Evolutionary conservation across 2,888 invertebrate genomes (phyloP).

Genomic region (Macrophya alboannulata): DNA sequence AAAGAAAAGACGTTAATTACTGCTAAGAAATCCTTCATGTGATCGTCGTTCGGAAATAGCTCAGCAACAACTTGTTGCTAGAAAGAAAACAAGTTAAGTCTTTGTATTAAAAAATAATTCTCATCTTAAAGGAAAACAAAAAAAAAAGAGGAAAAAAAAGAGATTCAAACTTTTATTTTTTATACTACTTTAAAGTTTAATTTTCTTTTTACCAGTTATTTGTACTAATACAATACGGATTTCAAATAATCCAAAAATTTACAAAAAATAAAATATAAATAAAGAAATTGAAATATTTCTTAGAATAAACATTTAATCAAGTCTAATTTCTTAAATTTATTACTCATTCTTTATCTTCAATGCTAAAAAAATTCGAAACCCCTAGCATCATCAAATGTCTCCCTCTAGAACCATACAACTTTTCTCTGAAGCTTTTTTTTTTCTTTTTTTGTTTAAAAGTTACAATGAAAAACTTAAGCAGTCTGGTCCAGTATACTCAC

Average conservation of each 20-base stretch:
- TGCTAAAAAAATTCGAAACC: background rate
- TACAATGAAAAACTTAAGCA: no score
- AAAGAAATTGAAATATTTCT: background rate
- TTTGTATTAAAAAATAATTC: background rate
- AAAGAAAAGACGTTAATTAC: slow-evolving; percentile 65
- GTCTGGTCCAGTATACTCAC: slow-evolving; percentile 63
- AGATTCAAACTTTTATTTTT: background rate
- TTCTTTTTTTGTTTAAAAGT: no score
- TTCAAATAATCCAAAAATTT: background rate
- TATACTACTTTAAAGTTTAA: background rate
- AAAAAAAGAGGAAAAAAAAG: background rate
- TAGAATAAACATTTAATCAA: background rate
- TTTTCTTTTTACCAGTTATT: no score
- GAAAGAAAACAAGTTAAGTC: slow-evolving; percentile 50
- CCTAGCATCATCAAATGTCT: no score
- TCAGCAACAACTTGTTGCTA: slow-evolving; percentile 68
- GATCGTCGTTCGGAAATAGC: slow-evolving; percentile 69
- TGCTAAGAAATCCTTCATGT: slow-evolving; percentile 67
- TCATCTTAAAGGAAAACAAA: background rate
- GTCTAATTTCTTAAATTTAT: background rate
- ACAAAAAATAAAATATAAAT: background rate
- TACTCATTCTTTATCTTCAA: background rate
- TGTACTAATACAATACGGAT: background rate
- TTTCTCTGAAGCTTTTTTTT: no score
- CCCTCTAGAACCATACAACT: no score